phyloP scores from a whole-genome alignment of 2,797 vertebrate genomes.

The Spinibarbus caldwelli region DNA sequence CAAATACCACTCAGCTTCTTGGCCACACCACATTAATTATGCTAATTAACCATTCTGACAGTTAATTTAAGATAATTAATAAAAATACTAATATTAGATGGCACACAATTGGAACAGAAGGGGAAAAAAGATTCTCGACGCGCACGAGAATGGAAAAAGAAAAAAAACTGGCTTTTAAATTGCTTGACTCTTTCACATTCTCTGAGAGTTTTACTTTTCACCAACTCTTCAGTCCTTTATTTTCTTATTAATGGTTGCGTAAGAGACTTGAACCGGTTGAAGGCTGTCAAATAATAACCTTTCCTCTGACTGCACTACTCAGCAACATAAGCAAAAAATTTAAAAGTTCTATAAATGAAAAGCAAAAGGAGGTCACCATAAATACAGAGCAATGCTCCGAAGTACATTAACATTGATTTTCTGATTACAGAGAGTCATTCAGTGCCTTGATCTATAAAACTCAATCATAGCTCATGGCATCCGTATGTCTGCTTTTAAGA shows the following conservation, averaged over 20 bases:
- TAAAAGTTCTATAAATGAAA: slow-evolving; percentile 32
- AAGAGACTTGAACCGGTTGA: slow-evolving; percentile 24
- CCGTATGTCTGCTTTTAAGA: slow-evolving; percentile 34
- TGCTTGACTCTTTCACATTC: not conserved
- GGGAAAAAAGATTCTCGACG: not conserved
- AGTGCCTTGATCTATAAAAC: slow-evolving; percentile 48
- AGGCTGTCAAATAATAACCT: slow-evolving; percentile 17
- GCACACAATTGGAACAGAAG: slow-evolving; percentile 62
- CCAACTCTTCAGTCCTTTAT: not conserved
- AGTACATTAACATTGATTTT: slow-evolving; percentile 41
- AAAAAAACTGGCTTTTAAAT: slow-evolving; percentile 44
- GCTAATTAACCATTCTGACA: slow-evolving; percentile 80
- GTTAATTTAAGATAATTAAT: slow-evolving; percentile 82
- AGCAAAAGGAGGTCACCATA: slow-evolving; percentile 42
- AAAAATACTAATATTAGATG: slow-evolving; percentile 82
- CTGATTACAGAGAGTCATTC: slow-evolving; percentile 33
- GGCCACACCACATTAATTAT: slow-evolving; percentile 79
- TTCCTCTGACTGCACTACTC: not conserved
- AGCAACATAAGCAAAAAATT: not conserved
- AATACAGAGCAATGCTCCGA: slow-evolving; percentile 44
- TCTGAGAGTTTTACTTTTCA: slow-evolving; percentile 5
- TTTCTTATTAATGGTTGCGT: not conserved
- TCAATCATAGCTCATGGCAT: slow-evolving; percentile 49
- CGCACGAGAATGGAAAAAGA: not conserved
- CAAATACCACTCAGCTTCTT: slow-evolving; percentile 70